Percentiles rank a stretch among this genome's conserved stretches.
phyloP scores from a whole-genome alignment of 2,888 invertebrate species.

The Trisateles emortualis region DNA sequence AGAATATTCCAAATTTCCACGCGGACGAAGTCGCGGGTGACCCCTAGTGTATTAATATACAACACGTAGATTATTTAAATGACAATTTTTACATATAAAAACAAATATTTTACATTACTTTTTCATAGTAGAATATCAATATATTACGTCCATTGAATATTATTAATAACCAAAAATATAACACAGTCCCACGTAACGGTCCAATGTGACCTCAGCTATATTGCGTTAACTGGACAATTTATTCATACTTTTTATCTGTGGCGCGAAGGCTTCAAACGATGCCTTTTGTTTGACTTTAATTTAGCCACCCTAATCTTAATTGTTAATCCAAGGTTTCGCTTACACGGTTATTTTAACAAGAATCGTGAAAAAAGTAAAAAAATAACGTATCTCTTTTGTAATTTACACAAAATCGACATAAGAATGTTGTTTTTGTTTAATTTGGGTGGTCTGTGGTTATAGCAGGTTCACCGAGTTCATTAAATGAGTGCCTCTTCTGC shows the following conservation, averaged over 20 bases:
- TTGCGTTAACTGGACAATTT: slow-evolving; percentile 35
- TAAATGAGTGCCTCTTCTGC: slow-evolving; percentile 25
- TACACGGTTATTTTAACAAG: slow-evolving; percentile 33
- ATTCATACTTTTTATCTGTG: slow-evolving; percentile 45
- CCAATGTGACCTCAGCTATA: slow-evolving; percentile 19
- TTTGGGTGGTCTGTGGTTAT: slow-evolving; percentile 17
- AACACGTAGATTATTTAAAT: too few relatives aligned
- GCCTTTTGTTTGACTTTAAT: slow-evolving; percentile 53
- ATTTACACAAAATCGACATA: slow-evolving; percentile 17
- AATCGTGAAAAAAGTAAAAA: slow-evolving; percentile 25
- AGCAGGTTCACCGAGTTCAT: slow-evolving; percentile 17
- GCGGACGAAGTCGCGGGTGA: too few relatives aligned
- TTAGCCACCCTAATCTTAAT: slow-evolving; percentile 47
- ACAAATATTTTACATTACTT: too few relatives aligned
- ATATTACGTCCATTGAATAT: neutral
- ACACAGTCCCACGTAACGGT: neutral
- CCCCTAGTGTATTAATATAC: too few relatives aligned
- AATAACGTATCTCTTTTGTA: slow-evolving; percentile 1
- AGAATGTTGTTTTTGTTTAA: slow-evolving; percentile 26
- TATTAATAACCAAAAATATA: neutral
- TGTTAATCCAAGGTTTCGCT: slow-evolving; percentile 42
- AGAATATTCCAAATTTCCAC: too few relatives aligned
- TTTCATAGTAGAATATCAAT: too few relatives aligned
- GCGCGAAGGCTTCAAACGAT: slow-evolving; percentile 26
- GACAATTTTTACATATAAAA: too few relatives aligned